Conservation (phyloP, 35 echinoderm and acorn worm species). For the Diadema setosum region DNA sequence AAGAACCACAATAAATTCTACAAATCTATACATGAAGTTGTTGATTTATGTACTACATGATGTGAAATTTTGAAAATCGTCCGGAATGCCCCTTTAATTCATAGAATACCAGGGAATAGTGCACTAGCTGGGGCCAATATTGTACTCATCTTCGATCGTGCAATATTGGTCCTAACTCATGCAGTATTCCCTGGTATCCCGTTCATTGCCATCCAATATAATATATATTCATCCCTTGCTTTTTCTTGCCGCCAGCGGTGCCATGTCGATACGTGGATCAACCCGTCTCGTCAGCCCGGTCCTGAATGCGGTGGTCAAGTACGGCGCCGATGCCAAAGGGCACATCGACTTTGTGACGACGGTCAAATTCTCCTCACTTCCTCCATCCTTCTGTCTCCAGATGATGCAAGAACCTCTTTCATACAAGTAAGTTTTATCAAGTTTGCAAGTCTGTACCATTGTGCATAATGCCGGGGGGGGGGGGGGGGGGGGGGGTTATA, state of each 20-base stretch:
- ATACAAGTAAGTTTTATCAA: slow-evolving; percentile 59
- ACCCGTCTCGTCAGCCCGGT: slow-evolving; percentile 52
- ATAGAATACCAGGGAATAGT: too few relatives aligned
- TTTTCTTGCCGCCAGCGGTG: slow-evolving; percentile 53
- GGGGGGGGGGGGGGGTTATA: too few relatives aligned
- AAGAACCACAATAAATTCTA: too few relatives aligned
- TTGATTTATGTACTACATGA: too few relatives aligned
- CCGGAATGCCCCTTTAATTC: too few relatives aligned
- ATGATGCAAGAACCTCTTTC: slow-evolving; percentile 83
- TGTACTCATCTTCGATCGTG: too few relatives aligned
- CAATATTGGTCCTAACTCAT: too few relatives aligned
- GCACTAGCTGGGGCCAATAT: too few relatives aligned
- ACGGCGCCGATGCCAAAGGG: slow-evolving; percentile 59
- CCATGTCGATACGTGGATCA: slow-evolving; percentile 82
- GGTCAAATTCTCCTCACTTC: slow-evolving; percentile 77
- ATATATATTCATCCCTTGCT: slow-evolving; percentile 66
- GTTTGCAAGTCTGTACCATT: too few relatives aligned
- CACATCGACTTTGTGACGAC: slow-evolving; percentile 80
- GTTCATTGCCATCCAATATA: slow-evolving; percentile 80
- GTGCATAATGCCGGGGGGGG: too few relatives aligned
- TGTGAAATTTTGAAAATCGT: too few relatives aligned
- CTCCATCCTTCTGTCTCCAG: slow-evolving; percentile 82
- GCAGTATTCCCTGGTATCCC: slow-evolving; percentile 75
- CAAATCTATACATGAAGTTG: too few relatives aligned
- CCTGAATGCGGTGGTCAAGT: slow-evolving; percentile 63